A percentile compares a stretch with the other conserved stretches of the same genome.
phyloP scores from a whole-genome alignment of 2,113 vertebrate species.

The Arothron firmamentum region DNA sequence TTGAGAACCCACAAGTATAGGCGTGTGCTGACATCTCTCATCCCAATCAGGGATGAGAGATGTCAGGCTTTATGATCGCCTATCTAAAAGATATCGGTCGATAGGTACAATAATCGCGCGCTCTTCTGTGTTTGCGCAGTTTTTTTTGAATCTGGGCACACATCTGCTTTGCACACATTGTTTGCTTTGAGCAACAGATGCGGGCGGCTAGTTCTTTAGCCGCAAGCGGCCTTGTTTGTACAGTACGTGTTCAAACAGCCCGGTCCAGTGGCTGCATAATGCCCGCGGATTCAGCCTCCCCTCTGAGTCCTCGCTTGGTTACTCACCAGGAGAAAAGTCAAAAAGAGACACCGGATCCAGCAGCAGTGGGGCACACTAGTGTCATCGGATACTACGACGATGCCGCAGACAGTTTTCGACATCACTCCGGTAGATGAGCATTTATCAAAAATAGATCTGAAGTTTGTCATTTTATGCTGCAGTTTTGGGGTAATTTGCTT shows the following conservation, averaged over 20 bases:
- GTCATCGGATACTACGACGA: slow-evolving; percentile 53
- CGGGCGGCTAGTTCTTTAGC: slow-evolving; percentile 27
- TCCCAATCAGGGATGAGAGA: no score
- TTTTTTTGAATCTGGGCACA: slow-evolving; percentile 27
- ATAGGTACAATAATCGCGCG: background rate
- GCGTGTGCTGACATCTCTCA: no score
- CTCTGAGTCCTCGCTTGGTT: slow-evolving; percentile 36
- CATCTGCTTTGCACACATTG: slow-evolving; percentile 33
- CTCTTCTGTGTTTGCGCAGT: background rate
- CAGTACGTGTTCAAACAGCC: slow-evolving; percentile 33
- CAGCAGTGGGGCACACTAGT: background rate
- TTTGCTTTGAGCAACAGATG: slow-evolving; percentile 49
- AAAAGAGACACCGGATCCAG: slow-evolving; percentile 34
- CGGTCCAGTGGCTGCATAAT: slow-evolving; percentile 34
- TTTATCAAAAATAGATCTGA: slow-evolving; percentile 24
- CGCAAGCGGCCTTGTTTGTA: slow-evolving; percentile 23
- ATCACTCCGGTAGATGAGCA: background rate
- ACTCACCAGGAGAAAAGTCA: slow-evolving; percentile 36
- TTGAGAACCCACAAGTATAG: no score
- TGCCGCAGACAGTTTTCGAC: slow-evolving; percentile 42
- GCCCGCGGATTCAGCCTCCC: slow-evolving; percentile 29
- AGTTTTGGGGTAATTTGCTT: no score
- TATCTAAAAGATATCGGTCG: no score
- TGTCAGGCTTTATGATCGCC: no score
- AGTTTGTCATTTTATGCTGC: slow-evolving; percentile 5